Evolutionary conservation across 2,797 vertebrate species (phyloP), one percentile per base, ranked within the genome.

Genomic region (Pygocentrus nattereri): DNA sequence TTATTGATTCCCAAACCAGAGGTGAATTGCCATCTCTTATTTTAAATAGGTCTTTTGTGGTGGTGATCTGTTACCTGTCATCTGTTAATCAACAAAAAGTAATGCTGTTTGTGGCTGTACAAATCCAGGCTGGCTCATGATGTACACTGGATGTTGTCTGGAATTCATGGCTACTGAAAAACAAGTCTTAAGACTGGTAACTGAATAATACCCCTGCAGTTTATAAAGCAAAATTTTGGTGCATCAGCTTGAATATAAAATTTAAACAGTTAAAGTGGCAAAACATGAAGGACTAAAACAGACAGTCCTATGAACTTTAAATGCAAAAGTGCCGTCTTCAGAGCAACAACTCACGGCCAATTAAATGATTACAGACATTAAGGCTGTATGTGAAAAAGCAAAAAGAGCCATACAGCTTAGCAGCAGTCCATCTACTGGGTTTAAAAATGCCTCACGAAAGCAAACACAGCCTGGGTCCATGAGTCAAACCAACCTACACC

Each of bases 281-380:
- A 65, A 65, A 41, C 19, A 65, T 16, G 61, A 52, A 12, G 25
- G 23, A 25, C 25, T 21, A 30, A 52, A 72, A 21, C 49, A 52
- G 15, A 23, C 67, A 50, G 13, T 31, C 21, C 4, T 21, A 71
- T 71, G 7, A 50, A 54, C 18, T 54, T 54, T 8, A 56, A n/a
- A 74, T 30, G 0, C 47, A 68, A 75, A 75, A 15, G 30, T 6
- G 30, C 21, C 38, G 38, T 65, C 56, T n/a, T 5, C 18, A 12
- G 41, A 50, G 52, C 25, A 75, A 59, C 13, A 34, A 34, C 44
- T 65, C 18, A 23, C 5, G 49, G 50, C 73, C 65, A 71, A 59
- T 75, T 67, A 67, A 67, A 65, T 16, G 34, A 67, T 67, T 18
- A 27, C 71, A 41, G 58, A 73, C 44, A 64, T 41, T n/a, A 27